Evolutionary conservation across 35 echinoderm and acorn worm genomes (phyloP).

Genomic region (Heliocidaris tuberculata): DNA sequence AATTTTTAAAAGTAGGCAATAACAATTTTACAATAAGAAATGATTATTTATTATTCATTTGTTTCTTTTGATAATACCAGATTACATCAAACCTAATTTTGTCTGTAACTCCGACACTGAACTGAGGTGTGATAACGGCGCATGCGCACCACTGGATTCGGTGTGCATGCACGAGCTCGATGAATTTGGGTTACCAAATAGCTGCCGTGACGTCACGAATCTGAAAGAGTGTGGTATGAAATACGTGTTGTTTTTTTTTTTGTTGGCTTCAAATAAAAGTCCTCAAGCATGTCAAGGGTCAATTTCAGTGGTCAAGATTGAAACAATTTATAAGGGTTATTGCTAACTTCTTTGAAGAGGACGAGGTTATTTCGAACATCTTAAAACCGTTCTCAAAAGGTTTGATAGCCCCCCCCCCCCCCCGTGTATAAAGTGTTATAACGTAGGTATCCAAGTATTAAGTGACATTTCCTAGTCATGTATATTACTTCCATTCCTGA

Average conservation of each 20-base stretch:
- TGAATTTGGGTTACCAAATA: not conserved
- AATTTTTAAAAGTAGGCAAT: not conserved
- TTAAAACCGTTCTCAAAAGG: not conserved
- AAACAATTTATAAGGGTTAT: not conserved
- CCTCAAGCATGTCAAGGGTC: no score
- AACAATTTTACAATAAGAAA: not conserved
- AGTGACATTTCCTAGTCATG: no score
- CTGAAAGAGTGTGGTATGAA: slow-evolving; percentile 46
- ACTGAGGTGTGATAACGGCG: slow-evolving; percentile 38
- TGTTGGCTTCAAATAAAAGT: not conserved
- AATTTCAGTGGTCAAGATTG: not conserved
- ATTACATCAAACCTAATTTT: not conserved
- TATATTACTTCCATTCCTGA: no score
- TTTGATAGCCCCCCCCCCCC: not conserved
- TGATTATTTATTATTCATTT: not conserved
- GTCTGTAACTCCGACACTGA: not conserved
- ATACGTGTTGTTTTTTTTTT: not conserved
- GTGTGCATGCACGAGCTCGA: slow-evolving; percentile 31
- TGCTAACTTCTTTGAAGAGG: not conserved
- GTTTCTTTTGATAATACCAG: not conserved
- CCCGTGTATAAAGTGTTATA: no score
- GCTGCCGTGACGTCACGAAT: slow-evolving; percentile 50
- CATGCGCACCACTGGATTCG: not conserved
- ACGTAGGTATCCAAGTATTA: no score
- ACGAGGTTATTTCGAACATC: not conserved